Base-by-base conservation (phyloP, 2,113 vertebrate genomes). In the Vulpes ferrilata region DNA sequence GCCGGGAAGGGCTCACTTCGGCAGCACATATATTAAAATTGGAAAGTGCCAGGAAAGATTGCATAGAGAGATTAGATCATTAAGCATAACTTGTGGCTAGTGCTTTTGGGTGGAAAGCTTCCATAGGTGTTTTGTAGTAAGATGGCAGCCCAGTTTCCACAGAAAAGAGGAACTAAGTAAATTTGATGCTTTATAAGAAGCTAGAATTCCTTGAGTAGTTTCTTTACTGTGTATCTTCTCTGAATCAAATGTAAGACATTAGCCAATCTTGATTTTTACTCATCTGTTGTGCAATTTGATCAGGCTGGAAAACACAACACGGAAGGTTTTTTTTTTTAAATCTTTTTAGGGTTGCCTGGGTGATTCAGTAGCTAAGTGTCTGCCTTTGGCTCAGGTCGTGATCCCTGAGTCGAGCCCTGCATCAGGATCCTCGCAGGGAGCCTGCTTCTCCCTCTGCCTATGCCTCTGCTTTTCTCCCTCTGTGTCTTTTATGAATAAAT, bases 211-310 rank as follows among this genome's bases (percentile, higher is more conserved):
- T 92, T 23, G 38, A 80, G 48, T 59, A 64, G n/a, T 90, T 93
- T 73, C 30, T 76, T 91, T 87, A 90, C 10, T 82, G 51, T 87
- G 13, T 38, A 30, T 87, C 59, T 71, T 93, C 32, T 97, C 32
- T 20, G 30, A 90, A 74, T 86, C 22, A 57, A 82, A 43, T 57
- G 8, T 67, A 57, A 92, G 19, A 69, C 2, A 83, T n/a, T 27
- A 82, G 20, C 8, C 51, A 91, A 16, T 43, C 53, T 82, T 82
- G 82, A 76, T n/a, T 76, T 15, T 7, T 57, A 22, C 15, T 79
- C n/a, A 51, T 81, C 16, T 85, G 53, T 73, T 67, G 65, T 23
- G 7, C 60, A 93, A 16, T 86, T 88, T 69, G 20, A 83, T 78
- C 32, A 78, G 65, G 22, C 15, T 59, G 48, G 85, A 60, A 91